Base-by-base conservation (phyloP, 2,888 invertebrate species). In the Tetropium fuscum region DNA sequence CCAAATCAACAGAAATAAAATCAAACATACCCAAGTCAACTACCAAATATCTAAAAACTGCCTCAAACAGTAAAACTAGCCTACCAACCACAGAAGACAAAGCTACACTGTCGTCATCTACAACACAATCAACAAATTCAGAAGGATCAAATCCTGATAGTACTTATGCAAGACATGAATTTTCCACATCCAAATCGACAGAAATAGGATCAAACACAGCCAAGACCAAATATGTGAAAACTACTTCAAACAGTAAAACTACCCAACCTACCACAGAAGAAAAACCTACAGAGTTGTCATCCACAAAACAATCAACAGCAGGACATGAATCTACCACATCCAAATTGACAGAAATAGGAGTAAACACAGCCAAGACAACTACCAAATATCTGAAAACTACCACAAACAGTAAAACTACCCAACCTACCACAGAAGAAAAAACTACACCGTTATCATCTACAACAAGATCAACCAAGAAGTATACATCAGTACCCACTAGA, bases 271-370 rank as follows among this genome's bases (percentile, higher is more conserved):
- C n/a, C n/a, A n/a, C n/a, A n/a, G n/a, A n/a, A n/a, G n/a, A n/a
- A n/a, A n/a, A n/a, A n/a, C n/a, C n/a, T n/a, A n/a, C n/a, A n/a
- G n/a, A n/a, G n/a, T n/a, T n/a, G n/a, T n/a, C n/a, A n/a, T n/a
- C n/a, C n/a, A n/a, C n/a, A n/a, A n/a, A 25, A 41, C 5, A 11
- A 53, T 6, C 11, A 13, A 32, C 18, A 22, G 11, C 34, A n/a
- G n/a, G n/a, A n/a, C n/a, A n/a, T 11, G 10, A 51, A 25, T 16
- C 30, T 8, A 41, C 22, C 15, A 40, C 19, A 38, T 40, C 41
- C 22, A 38, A 11, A 41, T 38, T 58, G 19, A 51, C 64, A 51
- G 58, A 60, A n/a, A 56, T 48, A 43, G 53, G 45, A 30, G 10
- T 36, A 10, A 44, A 34, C 5, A 51, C 32, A 47, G 15, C 22